These are phyloP conservation scores for Erynnis tages DNA, from an alignment of 2,888 invertebrate species.

Conservation along the genomic window DNA sequence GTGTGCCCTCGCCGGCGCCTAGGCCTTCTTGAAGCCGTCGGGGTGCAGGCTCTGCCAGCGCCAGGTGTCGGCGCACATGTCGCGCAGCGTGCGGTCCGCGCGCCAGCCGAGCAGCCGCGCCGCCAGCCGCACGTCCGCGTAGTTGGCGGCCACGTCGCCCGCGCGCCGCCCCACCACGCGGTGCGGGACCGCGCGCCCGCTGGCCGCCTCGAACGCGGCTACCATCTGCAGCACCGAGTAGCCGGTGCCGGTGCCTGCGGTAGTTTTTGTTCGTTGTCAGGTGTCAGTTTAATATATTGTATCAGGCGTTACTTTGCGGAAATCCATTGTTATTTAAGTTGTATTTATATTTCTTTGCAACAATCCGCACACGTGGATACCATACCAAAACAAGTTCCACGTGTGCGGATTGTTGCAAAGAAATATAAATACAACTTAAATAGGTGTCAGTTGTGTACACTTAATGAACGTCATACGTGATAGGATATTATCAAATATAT, in stretches of 20 bases:
- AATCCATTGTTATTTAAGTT: no score
- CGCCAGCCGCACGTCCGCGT: conserved; percentile 91
- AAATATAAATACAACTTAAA: no score
- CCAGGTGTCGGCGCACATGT: conserved; percentile 95
- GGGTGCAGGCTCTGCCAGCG: conserved; percentile 93
- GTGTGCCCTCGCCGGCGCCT: neutral
- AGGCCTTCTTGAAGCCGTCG: conserved; percentile 81
- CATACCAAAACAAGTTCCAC: no score
- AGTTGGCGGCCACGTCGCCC: conserved; percentile 93
- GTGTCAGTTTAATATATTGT: no score
- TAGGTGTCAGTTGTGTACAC: no score
- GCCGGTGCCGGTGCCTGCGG: conserved; percentile 86
- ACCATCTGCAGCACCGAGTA: conserved; percentile 94
- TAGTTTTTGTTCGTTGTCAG: no score
- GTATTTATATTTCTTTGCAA: no score
- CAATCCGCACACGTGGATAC: no score
- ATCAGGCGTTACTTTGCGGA: no score
- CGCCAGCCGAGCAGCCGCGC: conserved; percentile 90
- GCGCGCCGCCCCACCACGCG: conserved; percentile 86
- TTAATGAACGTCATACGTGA: no score
- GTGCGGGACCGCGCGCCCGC: conserved; percentile 87
- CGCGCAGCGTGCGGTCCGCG: conserved; percentile 86
- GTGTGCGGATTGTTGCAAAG: no score
- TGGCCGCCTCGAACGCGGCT: conserved; percentile 88
- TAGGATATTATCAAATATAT: no score